Evolutionary conservation across 2,888 invertebrate species (phyloP), one percentile per base, ranked within the genome.

Genomic region (Lepidocyrtinus sp.): DNA sequence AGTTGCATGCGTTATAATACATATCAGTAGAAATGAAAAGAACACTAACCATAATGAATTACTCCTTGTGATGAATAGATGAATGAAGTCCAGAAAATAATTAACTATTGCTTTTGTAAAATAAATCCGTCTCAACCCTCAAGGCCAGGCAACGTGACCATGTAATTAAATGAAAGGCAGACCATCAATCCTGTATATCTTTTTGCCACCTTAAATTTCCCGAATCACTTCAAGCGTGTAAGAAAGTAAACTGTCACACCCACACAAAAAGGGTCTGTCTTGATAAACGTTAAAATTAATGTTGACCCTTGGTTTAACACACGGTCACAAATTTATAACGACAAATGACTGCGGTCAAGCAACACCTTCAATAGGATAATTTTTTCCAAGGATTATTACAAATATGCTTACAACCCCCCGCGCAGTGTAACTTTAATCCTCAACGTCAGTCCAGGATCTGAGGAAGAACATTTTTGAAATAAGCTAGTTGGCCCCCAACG

Each of bases 381-480:
- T n/a, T 12, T 21, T 59, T 21, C n/a, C 59, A 59, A 3, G 22
- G 59, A 59, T 12, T 59, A 21, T 59, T 59, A 2, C 15, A 59
- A 59, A 21, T 9, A 59, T 59, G 21, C 22, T n/a, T n/a, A n/a
- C n/a, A n/a, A 21, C 59, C 59, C 19, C 59, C 59, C 59, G 59
- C 59, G 22, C 12, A 59, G 59, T 5, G 21, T 22, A 59, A 59
- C 15, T 59, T 64, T 71, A 76, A 76, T 71, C 76, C 70, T 68
- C 71, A 24, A 76, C 71, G 76, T 71, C 76, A 76, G 71, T 64
- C 70, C 25, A 27, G 65, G 55, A 21, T 71, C 76, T 76, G 71
- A 63, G 27, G 9, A 65, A 67, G 24, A 63, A 55, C 21, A 2
- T 59, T 59, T 59, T 59, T 59, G n/a, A 59, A 59, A 59, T 21